A percentile compares a stretch with the other conserved stretches of the same genome.
These are phyloP conservation scores for Scaeva pyrastri DNA, from an alignment of 2,888 invertebrate species.

Conservation along the genomic window DNA sequence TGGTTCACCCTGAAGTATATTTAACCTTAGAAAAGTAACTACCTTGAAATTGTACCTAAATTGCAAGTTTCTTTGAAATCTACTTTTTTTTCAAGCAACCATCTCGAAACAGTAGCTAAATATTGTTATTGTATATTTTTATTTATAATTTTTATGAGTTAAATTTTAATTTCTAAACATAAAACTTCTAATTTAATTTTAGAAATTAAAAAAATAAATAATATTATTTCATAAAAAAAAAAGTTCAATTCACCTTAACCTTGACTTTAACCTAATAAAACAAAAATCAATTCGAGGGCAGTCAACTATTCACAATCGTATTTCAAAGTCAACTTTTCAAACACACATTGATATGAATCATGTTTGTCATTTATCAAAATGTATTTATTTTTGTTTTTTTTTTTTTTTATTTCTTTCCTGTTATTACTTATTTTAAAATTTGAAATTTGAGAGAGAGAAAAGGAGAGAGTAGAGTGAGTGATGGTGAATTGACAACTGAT, in stretches of 20 bases:
- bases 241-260: constrained; percentile 61
- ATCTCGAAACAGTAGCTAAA: too few relatives aligned
- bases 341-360: constrained; percentile 70
- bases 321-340: constrained; percentile 65
- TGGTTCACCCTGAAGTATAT: too few relatives aligned
- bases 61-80: too few relatives aligned
- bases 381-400: constrained; percentile 14
- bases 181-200: neutral
- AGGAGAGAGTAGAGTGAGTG: constrained; percentile 18
- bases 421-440: too few relatives aligned
- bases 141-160: neutral
- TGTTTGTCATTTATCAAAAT: constrained; percentile 72
- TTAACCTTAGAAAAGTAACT: too few relatives aligned
- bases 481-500: constrained; percentile 57
- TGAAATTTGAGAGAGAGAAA: too few relatives aligned
- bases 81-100: too few relatives aligned
- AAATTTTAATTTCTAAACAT: constrained; percentile 2
- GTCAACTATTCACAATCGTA: constrained; percentile 64
- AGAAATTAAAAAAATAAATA: neutral
- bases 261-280: constrained; percentile 76
- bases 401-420: constrained; percentile 8
- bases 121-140: too few relatives aligned
- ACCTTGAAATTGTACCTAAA: too few relatives aligned
- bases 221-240: constrained; percentile 32
- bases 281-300: constrained; percentile 74